Evolutionary conservation across 2,888 invertebrate species (phyloP).

Genomic region (Drosophila kanekoi): DNA sequence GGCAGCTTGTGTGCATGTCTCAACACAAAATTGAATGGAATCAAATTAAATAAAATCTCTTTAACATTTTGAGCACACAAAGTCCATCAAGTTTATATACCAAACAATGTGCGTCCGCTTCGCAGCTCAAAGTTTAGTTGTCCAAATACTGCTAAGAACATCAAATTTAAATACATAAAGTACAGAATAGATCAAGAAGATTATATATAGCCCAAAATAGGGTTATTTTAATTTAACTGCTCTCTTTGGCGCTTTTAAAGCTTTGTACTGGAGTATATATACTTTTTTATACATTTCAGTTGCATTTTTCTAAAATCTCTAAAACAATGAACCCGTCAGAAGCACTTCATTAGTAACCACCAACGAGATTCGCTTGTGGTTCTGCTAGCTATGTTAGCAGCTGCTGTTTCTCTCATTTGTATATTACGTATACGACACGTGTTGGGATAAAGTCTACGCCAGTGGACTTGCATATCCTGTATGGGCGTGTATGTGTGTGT

Average conservation of each 20-base stretch:
- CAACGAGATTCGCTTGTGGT: background rate
- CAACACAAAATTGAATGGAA: constrained; percentile 47
- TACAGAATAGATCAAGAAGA: no score
- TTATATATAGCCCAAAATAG: no score
- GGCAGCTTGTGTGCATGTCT: background rate
- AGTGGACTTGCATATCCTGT: constrained; percentile 40
- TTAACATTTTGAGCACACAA: constrained; percentile 23
- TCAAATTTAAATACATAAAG: no score
- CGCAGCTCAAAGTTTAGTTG: background rate
- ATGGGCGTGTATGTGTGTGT: background rate
- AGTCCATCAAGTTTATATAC: constrained; percentile 16
- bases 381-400: constrained; percentile 14
- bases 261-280: no score
- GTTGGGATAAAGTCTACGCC: constrained; percentile 50
- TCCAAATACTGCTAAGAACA: background rate
- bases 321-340: constrained; percentile 22
- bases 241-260: background rate
- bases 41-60: constrained; percentile 64
- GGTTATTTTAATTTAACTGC: background rate
- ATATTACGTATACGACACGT: constrained; percentile 63
- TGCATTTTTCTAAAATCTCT: constrained; percentile 5
- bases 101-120: background rate
- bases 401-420: constrained; percentile 23
- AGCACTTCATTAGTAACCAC: constrained; percentile 2
- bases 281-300: background rate